A percentile compares a stretch with the other conserved stretches of the same genome.
These are phyloP conservation scores for Astatotilapia flaviijosephi DNA, from an alignment of 2,113 vertebrate species.

Conservation along the genomic window DNA sequence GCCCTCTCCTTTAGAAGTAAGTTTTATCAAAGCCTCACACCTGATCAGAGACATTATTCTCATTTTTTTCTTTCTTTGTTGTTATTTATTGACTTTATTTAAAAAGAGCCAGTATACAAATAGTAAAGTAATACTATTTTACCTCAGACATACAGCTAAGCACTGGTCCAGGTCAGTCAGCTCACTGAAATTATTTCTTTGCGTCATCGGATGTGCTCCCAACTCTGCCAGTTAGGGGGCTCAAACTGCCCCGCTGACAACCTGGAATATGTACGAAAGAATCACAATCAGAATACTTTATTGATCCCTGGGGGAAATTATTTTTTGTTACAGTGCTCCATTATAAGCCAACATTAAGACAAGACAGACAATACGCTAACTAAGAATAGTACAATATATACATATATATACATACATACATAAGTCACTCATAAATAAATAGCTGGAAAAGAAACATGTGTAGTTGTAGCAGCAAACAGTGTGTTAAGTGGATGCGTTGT, in stretches of 20 bases:
- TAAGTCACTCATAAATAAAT: no score
- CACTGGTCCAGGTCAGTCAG: not conserved
- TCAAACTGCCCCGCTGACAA: not conserved
- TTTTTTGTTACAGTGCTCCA: no score
- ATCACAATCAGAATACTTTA: no score
- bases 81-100: not conserved
- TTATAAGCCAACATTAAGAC: no score
- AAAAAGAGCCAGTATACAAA: not conserved
- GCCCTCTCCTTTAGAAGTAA: constrained; percentile 49
- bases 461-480: no score
- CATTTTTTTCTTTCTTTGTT: not conserved
- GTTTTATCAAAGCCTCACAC: not conserved
- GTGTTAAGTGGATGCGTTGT: no score
- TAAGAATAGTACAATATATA: no score
- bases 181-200: not conserved
- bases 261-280: not conserved
- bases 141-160: not conserved
- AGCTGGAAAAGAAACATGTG: no score
- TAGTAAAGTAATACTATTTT: not conserved
- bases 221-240: not conserved
- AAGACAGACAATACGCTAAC: no score
- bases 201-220: not conserved
- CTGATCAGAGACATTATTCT: not conserved
- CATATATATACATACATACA: no score
- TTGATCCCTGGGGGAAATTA: no score